Percentiles rank a stretch among this genome's conserved stretches.
phyloP scores from a whole-genome alignment of 2,888 invertebrate genomes.

The Phengaris arion region DNA sequence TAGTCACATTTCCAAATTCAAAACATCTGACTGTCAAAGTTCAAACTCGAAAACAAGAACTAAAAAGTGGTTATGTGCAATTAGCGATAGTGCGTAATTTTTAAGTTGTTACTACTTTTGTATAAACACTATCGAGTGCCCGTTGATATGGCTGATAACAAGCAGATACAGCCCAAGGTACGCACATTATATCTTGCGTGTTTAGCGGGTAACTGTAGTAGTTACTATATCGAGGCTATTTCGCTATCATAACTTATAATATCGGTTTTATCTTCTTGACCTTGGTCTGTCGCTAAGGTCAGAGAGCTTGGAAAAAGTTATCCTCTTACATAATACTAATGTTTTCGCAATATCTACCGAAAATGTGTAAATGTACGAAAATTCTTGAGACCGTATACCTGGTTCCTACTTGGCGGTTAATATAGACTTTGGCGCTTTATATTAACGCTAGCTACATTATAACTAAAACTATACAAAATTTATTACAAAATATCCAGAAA shows the following conservation, averaged over 20 bases:
- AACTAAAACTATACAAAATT: background rate
- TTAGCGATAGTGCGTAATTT: constrained; percentile 4
- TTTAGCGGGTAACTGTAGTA: constrained; percentile 34
- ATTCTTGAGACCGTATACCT: background rate
- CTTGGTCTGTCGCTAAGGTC: constrained; percentile 63
- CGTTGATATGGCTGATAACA: constrained; percentile 58
- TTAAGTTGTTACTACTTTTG: constrained; percentile 18
- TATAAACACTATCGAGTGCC: constrained; percentile 45
- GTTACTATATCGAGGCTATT: constrained; percentile 40
- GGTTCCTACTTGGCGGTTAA: background rate
- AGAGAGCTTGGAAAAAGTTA: constrained; percentile 40
- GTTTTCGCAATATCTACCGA: constrained; percentile 20
- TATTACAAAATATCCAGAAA: background rate
- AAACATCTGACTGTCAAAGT: constrained; percentile 25
- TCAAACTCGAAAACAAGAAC: constrained; percentile 21
- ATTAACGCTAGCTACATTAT: background rate
- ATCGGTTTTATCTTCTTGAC: constrained; percentile 51
- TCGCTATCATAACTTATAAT: constrained; percentile 44
- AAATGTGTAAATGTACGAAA: background rate
- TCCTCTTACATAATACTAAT: constrained; percentile 36
- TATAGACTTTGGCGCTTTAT: background rate
- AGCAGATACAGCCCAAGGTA: constrained; percentile 67
- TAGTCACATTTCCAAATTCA: background rate
- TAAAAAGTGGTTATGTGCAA: background rate
- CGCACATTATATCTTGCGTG: constrained; percentile 47